Evolutionary conservation across 2,113 vertebrate species (phyloP).

Genomic region (Guaruba guarouba): DNA sequence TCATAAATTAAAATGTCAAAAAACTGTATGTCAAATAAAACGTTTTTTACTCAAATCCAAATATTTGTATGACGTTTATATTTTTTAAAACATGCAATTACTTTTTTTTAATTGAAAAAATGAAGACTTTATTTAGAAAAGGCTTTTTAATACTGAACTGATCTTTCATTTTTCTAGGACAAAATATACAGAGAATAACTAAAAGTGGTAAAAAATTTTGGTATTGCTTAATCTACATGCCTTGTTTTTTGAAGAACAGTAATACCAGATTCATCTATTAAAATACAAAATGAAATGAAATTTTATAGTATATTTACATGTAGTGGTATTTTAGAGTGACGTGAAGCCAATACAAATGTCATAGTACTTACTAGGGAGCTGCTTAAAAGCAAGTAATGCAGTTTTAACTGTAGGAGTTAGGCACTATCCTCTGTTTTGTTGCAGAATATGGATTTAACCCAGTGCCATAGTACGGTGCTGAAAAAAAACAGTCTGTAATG

Average conservation of each 20-base stretch:
- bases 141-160: background rate
- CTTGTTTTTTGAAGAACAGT: background rate
- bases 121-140: background rate
- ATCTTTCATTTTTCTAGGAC: background rate
- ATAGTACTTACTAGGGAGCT: background rate
- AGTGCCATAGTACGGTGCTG: rapidly evolving
- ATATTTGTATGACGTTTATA: background rate
- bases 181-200: background rate
- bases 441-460: background rate
- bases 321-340: background rate
- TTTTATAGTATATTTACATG: background rate
- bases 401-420: background rate
- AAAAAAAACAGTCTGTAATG: background rate
- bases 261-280: background rate
- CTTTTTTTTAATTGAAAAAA: background rate
- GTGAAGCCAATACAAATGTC: background rate
- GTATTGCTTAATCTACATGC: background rate
- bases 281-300: background rate
- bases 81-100: background rate
- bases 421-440: background rate
- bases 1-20: background rate
- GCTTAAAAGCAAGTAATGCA: background rate
- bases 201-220: background rate
- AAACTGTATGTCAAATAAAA: background rate
- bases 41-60: background rate